Evolutionary conservation across 1,140 invertebrate genomes (phyloP), one percentile per base, ranked within the genome.

Genomic region (Teleopsis dalmanni): DNA sequence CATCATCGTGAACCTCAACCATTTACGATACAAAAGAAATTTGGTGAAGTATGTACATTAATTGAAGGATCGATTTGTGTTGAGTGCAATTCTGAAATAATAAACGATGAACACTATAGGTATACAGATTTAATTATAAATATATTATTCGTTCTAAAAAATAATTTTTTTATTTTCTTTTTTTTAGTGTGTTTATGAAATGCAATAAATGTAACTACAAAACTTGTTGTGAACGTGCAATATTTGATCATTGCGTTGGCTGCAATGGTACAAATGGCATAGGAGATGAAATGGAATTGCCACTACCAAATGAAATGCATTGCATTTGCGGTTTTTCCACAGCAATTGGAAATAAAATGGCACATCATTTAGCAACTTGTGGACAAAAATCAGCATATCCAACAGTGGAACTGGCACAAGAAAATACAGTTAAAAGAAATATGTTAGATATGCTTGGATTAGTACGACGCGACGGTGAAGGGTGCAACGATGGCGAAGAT

Each of bases 141-240:
- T 45, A 33, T 19, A 18, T 43, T n/a, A 11, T 25, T n/a, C n/a
- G n/a, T n/a, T n/a, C n/a, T n/a, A n/a, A n/a, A n/a, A n/a, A n/a
- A n/a, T n/a, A n/a, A n/a, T n/a, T n/a, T n/a, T n/a, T n/a, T 10
- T 10, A 47, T 65, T 33, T 18, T 65, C 3, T 3, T 42, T 21
- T 29, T 72, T 75, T 53, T 62, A 88, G 85, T 2, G 84, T 85
- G 0, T 76, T 79, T 60, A 75, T 83, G 52, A 78, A 72, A 48
- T 91, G 87, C 66, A 76, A 76, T 34, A 82, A 84, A 50, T 91
- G 88, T 59, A 77, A 81, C 51, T 91, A 82, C 60, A 75, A 80
- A 38, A 87, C 85, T 5, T 83, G 81, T 48, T 91, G 88, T 66
- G 80, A 80, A 65, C 77, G 79, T 47, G 83, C 84, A 1, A 83